phyloP scores from a whole-genome alignment of 2,113 vertebrate genomes.

The Coracopsis vasa region DNA sequence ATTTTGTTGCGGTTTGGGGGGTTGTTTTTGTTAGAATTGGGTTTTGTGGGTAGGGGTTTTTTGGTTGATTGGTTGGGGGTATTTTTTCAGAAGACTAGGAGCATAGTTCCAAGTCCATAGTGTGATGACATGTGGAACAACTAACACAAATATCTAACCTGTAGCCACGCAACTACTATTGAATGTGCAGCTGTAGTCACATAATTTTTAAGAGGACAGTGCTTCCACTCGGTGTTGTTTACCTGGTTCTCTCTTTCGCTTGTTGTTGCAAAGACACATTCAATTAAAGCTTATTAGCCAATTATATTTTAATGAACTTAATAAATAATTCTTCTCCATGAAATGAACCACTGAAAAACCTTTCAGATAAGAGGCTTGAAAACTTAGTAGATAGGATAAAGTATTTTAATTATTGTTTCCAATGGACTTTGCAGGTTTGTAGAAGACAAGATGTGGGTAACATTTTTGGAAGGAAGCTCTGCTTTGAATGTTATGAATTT shows the following conservation, averaged over 20 bases:
- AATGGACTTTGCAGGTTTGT: conserved; percentile 84
- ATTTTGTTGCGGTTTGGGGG: background rate
- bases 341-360: background rate
- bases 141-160: background rate
- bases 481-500: conserved; percentile 87
- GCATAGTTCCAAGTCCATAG: background rate
- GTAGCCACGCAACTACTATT: background rate
- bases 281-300: background rate
- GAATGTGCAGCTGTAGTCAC: background rate
- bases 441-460: conserved; percentile 99
- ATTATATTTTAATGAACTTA: background rate
- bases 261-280: background rate
- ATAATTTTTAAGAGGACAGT: background rate
- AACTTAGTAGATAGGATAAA: background rate
- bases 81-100: background rate
- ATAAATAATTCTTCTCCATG: background rate
- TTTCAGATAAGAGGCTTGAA: background rate
- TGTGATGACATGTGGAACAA: background rate
- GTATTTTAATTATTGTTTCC: background rate
- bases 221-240: background rate
- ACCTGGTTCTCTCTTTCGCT: background rate
- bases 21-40: background rate
- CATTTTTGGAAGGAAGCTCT: conserved; percentile 95
- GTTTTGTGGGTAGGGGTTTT: background rate
- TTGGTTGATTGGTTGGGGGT: background rate